phyloP scores from a whole-genome alignment of 2,797 vertebrate genomes.

The Rhinoraja longicauda region DNA sequence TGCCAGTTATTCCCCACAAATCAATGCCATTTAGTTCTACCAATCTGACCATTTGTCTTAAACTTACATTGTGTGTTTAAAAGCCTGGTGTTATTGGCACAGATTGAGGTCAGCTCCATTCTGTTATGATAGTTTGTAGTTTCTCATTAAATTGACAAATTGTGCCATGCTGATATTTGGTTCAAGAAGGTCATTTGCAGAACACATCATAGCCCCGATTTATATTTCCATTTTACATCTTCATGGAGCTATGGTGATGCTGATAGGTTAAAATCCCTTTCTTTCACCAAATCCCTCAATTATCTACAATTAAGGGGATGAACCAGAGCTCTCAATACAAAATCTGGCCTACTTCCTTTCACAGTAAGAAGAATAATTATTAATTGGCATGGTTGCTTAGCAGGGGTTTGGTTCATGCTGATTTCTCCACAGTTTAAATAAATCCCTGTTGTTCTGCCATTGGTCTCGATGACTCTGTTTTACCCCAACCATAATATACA shows the following conservation, averaged over 20 bases:
- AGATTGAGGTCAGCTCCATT: neutral
- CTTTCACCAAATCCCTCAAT: too few relatives aligned
- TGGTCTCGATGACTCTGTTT: neutral
- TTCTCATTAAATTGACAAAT: neutral
- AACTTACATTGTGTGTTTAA: too few relatives aligned
- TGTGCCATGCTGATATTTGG: neutral
- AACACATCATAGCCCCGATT: neutral
- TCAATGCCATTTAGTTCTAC: too few relatives aligned
- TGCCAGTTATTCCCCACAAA: too few relatives aligned
- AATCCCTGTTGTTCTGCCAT: neutral
- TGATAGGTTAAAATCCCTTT: neutral
- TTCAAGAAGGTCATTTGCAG: neutral
- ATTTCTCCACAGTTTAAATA: neutral
- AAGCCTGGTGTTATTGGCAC: neutral
- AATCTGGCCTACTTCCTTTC: neutral
- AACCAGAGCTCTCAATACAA: neutral
- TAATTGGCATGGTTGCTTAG: neutral
- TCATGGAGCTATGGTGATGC: neutral
- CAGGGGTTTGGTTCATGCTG: neutral
- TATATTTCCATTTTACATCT: neutral
- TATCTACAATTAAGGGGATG: neutral
- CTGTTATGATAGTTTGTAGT: neutral
- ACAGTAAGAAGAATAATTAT: neutral
- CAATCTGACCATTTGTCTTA: too few relatives aligned
- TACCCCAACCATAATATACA: neutral